Evolutionary conservation across 2,797 vertebrate genomes (phyloP), one percentile per base, ranked within the genome.

Genomic region (Microctenopoma steveboyesi): DNA sequence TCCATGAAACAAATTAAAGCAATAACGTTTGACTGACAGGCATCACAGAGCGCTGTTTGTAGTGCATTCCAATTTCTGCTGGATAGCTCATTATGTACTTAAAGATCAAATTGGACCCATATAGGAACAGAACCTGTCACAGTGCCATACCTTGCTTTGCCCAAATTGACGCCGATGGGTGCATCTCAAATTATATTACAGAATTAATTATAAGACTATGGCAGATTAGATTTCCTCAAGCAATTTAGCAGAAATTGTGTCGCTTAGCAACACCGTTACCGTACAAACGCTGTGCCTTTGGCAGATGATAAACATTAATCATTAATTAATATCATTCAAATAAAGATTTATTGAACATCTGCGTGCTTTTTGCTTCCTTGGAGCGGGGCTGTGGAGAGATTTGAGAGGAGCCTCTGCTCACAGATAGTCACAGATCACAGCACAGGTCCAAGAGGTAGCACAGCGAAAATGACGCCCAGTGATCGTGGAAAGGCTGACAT

Each of bases 171-270:
- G 82, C 84, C 79, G 58, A 83, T 85, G 88, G 84, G 71, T 56
- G 86, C 82, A 73, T 79, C 69, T 78, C 63, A 79, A 84, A 88
- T 81, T 2, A 85, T 74, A 85, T 84, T 81, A 81, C 63, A 57
- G 79, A 81, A 81, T 87, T 83, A 89, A 90, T 90, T 90, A 84
- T 79, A 81, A 83, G 78, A 81, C 83, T 85, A 62, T 72, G 64
- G 76, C 61, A 86, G 83, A 88, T 92, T 87, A 83, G 76, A 90
- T 76, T 81, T 64, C 77, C 79, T 56, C 43, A 0, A 75, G 88
- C 83, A 76, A 76, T 85, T 81, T 82, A 66, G 76, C 58, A 64
- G 77, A 79, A 84, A 80, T 56, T 25, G 78, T 50, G 88, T 92
- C 83, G 84, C 88, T 79, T 86, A 90, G 88, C 89, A 90, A 92